Evolutionary conservation across 2,113 vertebrate species (phyloP), one percentile per base, ranked within the genome.

Genomic region (Gallinago undulata): DNA sequence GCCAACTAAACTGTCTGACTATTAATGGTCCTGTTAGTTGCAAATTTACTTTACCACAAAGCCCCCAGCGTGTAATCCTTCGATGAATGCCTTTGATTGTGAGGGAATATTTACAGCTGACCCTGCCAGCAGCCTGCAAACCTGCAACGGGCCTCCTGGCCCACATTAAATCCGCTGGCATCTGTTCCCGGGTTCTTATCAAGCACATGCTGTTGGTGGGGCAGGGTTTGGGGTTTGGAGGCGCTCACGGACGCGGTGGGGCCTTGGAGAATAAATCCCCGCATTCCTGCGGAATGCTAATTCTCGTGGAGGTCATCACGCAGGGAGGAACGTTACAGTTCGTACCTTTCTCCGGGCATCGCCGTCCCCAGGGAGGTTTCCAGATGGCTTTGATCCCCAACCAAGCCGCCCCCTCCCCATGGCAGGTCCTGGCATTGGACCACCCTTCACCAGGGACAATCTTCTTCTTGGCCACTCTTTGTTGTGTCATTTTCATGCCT

Each of bases 51-150:
- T 94, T 78, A 75, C 90, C 88, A 94, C 91, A 93, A 91, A 95
- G 89, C 93, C 94, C 89, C 91, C 93, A 79, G 90, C 94, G 63
- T 82, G 90, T 95, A 96, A 97, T 96, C 93, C 97, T 91, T 51
- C 50, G 47, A 66, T 95, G 93, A 96, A 97, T 95, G 96, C 96
- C 94, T 94, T 93, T 89, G 95, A 94, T 96, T 94, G 93, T 94
- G 89, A 96, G 41, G 72, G 94, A 91, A 90, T 95, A 96, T 94
- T 95, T 96, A 91, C 89, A 94, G 90, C 92, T 90, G 87, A 93
- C 90, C 94, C 70, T 94, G 94, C 94, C 91, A 89, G 91, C 91
- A 92, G 86, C 45, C 91, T 91, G 85, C 82, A 91, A 94, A 96
- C 87, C 91, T 82, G 66, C 93, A 76, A 33, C 16, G 90, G 94